Evolutionary conservation across 2,888 invertebrate species (phyloP).

Genomic region (Ornithoptera alexandrae): DNA sequence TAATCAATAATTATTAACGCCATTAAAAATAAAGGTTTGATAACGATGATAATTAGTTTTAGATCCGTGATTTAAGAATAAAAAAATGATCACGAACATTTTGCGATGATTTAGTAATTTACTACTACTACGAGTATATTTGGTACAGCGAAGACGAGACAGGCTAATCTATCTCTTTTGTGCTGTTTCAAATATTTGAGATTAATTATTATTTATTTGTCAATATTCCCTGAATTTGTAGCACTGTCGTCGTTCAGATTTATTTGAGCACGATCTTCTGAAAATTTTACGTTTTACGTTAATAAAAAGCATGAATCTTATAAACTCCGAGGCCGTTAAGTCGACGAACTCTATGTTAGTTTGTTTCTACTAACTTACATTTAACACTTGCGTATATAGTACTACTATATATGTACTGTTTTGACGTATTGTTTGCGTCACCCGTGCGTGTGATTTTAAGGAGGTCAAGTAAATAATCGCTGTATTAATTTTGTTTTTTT

Average conservation of each 20-base stretch:
- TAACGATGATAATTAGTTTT: not conserved
- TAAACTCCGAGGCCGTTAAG: not conserved
- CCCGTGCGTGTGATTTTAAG: not conserved
- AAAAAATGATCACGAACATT: not conserved
- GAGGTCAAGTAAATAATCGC: not conserved
- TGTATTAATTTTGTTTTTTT: too few relatives aligned
- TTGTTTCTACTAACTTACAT: not conserved
- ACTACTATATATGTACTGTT: not conserved
- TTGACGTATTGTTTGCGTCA: not conserved
- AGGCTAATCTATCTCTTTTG: too few relatives aligned
- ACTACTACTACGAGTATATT: not conserved
- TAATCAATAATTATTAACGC: not conserved
- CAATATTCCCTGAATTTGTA: too few relatives aligned
- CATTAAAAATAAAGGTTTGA: not conserved
- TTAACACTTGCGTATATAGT: not conserved
- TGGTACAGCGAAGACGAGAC: too few relatives aligned
- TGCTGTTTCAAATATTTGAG: too few relatives aligned
- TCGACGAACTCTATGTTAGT: not conserved
- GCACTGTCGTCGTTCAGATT: too few relatives aligned
- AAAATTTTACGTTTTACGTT: not conserved
- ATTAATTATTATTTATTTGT: too few relatives aligned
- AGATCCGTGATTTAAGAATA: not conserved
- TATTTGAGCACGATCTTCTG: too few relatives aligned
- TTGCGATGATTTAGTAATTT: not conserved
- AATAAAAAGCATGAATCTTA: not conserved